Evolutionary conservation across 1,140 invertebrate genomes (phyloP), one percentile per base, ranked within the genome.

Genomic region (Agrilus planipennis): DNA sequence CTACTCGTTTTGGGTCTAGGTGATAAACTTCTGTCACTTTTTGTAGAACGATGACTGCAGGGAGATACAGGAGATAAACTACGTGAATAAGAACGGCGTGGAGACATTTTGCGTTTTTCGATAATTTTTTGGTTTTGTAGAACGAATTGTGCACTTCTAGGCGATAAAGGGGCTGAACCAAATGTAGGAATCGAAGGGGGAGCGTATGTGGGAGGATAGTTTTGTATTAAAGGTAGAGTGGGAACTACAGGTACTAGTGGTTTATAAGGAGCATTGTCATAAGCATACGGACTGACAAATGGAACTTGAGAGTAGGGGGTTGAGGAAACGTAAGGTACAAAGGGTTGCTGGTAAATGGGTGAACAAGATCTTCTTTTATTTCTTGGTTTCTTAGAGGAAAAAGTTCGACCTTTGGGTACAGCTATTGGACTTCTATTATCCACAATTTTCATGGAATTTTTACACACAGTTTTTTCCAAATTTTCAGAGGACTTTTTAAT

Each of bases 141-240:
- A 3, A 63, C 61, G 45, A 63, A 63, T n/a, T 56, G 57, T 6
- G 59, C 59, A 42, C 59, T 61, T 41, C 61, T 44, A 1, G 61
- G 61, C n/a, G 59, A 61, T 28, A 63, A 43, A 2, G 59, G 61
- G 7, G 59, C 61, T 19, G 51, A 47, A 14, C n/a, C 30, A 32
- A 9, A 17, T 32, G n/a, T 9, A 32, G 4, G 15, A 4, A 4
- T 12, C n/a, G 3, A 3, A 4, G 3, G 14, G 7, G 30, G 15
- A 15, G 30, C 30, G n/a, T n/a, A n/a, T 7, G 15, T 16, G 15
- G 28, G 28, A 3, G 28, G 3, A 12, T 7, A 32, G 12, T 17
- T 17, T 15, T 32, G n/a, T n/a, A n/a, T n/a, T n/a, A n/a, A 32
- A 3, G 30, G 4, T 15, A 32, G 4, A 4, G n/a, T 5, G 10